Evolutionary conservation across 2,888 invertebrate species (phyloP), one percentile per base, ranked within the genome.

Genomic region (Conistra vaccinii): DNA sequence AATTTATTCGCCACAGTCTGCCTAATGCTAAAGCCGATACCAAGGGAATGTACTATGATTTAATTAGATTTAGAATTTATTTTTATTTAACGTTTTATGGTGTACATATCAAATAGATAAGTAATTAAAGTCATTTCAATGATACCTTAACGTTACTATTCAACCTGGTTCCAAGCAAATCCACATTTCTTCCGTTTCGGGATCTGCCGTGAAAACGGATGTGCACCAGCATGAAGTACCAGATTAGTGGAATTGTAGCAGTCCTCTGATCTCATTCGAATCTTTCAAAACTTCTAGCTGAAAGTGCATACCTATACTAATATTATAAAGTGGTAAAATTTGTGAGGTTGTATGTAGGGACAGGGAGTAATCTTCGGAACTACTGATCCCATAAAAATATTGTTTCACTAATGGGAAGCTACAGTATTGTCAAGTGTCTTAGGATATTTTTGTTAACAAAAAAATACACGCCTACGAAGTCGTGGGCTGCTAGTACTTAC

Each of bases 1-100:
- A 83, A 90, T 74, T 85, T 93, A 65, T 79, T 90, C 55, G 60
- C 73, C 17, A 87, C 87, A 10, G 76, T 91, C 32, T 93, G 93
- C 73, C 73, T 71, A 0, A 84, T 88, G 66, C 74, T 90, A 4
- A 73, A 75, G 2, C 87, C 90, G 3, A 86, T 80, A 9, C 91
- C 91, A 0, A 65, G 57, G 17, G 80, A 81, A 62, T 81, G 84
- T 76, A 81, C 61, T 29, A 53, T 90, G 89, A 75, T 65, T 35
- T 71, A 78, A 26, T 75, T 61, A 76, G 32, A 51, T 29, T 9
- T 69, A 68, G 32, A 60, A 63, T 58, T 48, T 55, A 84, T 57
- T 73, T 71, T 75, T 29, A 42, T 42, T 42, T 23, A 26, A 32
- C 0, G 32, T 48, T 69, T 45, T 48, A 60, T 58, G 35, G 42